phyloP scores from a whole-genome alignment of 2,797 vertebrate genomes.

The Gephyroberyx darwinii region DNA sequence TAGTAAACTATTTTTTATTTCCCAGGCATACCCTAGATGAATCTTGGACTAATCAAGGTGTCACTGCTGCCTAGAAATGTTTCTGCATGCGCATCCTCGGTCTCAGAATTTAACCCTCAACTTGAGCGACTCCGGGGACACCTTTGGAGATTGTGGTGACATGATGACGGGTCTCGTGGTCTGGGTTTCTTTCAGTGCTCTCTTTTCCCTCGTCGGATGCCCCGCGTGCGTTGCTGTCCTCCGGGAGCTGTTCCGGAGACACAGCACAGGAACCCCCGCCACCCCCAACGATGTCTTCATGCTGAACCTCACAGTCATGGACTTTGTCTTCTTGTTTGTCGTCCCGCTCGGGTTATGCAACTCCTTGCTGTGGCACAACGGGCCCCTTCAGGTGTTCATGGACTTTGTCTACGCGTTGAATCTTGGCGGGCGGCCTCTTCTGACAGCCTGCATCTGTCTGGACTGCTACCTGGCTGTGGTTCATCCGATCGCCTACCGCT shows the following conservation, averaged over 20 bases:
- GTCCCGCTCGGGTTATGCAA: slow-evolving; percentile 47
- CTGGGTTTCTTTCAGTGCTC: slow-evolving; percentile 41
- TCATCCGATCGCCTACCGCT: slow-evolving; percentile 60
- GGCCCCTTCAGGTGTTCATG: neutral
- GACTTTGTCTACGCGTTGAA: slow-evolving; percentile 48
- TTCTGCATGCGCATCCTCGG: neutral
- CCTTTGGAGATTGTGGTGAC: slow-evolving; percentile 23
- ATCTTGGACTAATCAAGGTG: neutral
- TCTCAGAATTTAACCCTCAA: slow-evolving; percentile 34
- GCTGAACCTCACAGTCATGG: slow-evolving; percentile 58
- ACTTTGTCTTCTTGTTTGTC: slow-evolving; percentile 50
- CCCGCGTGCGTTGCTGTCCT: slow-evolving; percentile 52
- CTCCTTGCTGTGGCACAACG: slow-evolving; percentile 47
- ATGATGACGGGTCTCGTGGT: slow-evolving; percentile 18
- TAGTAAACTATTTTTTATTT: neutral
- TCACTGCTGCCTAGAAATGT: slow-evolving; percentile 21
- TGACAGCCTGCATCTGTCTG: slow-evolving; percentile 67
- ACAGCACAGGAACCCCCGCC: slow-evolving; percentile 19
- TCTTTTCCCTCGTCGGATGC: slow-evolving; percentile 53
- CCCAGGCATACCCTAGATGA: neutral
- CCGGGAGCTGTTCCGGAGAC: slow-evolving; percentile 38
- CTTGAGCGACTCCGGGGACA: neutral
- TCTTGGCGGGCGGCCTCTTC: slow-evolving; percentile 61
- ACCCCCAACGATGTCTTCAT: slow-evolving; percentile 61
- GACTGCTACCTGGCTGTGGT: slow-evolving; percentile 70